These are phyloP conservation scores for Lepidostoma basale DNA, from an alignment of 1,140 invertebrate genomes.

Conservation along the genomic window DNA sequence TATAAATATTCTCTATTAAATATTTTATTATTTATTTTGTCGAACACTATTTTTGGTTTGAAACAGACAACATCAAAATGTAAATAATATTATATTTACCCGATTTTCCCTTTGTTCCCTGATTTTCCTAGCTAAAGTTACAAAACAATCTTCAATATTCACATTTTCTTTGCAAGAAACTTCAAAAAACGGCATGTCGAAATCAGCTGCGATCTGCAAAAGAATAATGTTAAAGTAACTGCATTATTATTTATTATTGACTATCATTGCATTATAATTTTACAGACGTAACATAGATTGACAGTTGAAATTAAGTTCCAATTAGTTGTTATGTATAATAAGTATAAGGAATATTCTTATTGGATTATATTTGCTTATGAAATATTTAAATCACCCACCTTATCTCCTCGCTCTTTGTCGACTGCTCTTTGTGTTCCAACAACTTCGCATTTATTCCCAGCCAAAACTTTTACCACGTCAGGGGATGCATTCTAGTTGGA, in stretches of 20 bases:
- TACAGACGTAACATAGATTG: no score
- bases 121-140: conserved; percentile 82
- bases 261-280: not conserved
- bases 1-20: no score
- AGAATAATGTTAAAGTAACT: conserved; percentile 15
- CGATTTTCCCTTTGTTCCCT: conserved; percentile 77
- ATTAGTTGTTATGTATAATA: no score
- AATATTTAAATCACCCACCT: no score
- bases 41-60: not conserved
- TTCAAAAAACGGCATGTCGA: conserved; percentile 91
- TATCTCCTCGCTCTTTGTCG: conserved; percentile 77
- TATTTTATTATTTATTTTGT: no score
- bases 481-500: conserved; percentile 85
- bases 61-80: not conserved
- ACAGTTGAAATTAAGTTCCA: no score
- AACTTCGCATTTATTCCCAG: conserved; percentile 84
- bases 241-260: not conserved
- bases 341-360: no score
- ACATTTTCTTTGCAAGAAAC: conserved; percentile 90
- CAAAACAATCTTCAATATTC: conserved; percentile 86
- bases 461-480: conserved; percentile 83
- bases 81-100: conserved; percentile 54
- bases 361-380: no score
- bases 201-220: conserved; percentile 84
- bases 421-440: conserved; percentile 74